A percentile compares a stretch with the other conserved stretches of the same genome.
Evolutionary conservation across 2,797 vertebrate species (phyloP).

Genomic region (Liparis tanakae): DNA sequence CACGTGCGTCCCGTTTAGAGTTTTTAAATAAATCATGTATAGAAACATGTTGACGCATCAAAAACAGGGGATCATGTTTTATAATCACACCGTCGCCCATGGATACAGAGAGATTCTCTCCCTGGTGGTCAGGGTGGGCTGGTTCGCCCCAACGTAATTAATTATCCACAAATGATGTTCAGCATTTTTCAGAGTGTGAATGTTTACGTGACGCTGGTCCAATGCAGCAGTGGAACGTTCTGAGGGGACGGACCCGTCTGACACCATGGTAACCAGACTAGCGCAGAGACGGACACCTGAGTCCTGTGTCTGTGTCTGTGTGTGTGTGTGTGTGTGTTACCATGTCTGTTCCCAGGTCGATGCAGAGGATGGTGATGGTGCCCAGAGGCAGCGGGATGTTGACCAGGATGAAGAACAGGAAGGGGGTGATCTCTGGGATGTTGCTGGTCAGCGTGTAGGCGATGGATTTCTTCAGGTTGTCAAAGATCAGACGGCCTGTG

Average conservation of each 20-base stretch:
- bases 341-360: conserved; percentile 95
- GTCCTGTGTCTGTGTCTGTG: not conserved
- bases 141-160: not conserved
- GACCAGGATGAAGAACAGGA: conserved; percentile 93
- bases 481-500: conserved; percentile 80
- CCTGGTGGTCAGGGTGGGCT: too few species aligned
- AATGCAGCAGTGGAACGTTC: not conserved
- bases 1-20: too few species aligned
- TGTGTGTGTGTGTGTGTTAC: conserved; percentile 71
- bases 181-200: not conserved
- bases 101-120: too few species aligned
- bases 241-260: not conserved
- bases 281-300: not conserved
- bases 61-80: too few species aligned
- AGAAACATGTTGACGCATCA: too few species aligned
- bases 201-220: not conserved
- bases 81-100: too few species aligned
- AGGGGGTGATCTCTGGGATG: conserved; percentile 95
- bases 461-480: conserved; percentile 90
- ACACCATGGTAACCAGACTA: not conserved
- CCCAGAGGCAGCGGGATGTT: conserved; percentile 93
- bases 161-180: not conserved
- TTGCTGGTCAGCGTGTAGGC: conserved; percentile 96
- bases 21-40: too few species aligned
- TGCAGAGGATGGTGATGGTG: conserved; percentile 95